A percentile compares a stretch with the other conserved stretches of the same genome.
phyloP scores from a whole-genome alignment of 2,797 vertebrate genomes.

The Rhinophrynus dorsalis region DNA sequence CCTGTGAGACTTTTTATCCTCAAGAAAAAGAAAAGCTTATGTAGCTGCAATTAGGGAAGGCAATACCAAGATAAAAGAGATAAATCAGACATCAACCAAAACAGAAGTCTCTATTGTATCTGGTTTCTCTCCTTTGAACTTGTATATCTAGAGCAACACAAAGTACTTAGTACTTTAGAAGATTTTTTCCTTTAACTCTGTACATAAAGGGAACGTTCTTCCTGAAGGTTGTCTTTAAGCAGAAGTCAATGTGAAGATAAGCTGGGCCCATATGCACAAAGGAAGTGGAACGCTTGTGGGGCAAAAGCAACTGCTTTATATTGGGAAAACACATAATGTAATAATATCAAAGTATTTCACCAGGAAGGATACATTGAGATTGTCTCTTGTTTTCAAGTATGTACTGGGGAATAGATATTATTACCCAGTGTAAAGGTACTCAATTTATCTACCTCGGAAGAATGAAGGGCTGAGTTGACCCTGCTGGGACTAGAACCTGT shows the following conservation, averaged over 20 bases:
- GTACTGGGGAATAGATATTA: too few species aligned
- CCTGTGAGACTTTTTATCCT: constrained; percentile 32
- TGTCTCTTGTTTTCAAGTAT: too few species aligned
- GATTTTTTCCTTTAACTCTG: constrained; percentile 36
- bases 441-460: too few species aligned
- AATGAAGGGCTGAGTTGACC: too few species aligned
- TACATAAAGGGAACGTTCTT: constrained; percentile 28
- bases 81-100: constrained; percentile 49
- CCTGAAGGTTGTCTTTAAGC: constrained; percentile 39
- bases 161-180: constrained; percentile 36
- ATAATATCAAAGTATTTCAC: too few species aligned
- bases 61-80: constrained; percentile 41
- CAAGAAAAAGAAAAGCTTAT: constrained; percentile 22
- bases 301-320: too few species aligned
- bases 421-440: too few species aligned
- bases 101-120: constrained; percentile 48
- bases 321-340: too few species aligned
- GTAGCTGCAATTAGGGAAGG: constrained; percentile 42
- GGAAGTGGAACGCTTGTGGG: too few species aligned
- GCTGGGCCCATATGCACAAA: too few species aligned
- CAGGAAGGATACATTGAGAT: too few species aligned
- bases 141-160: constrained; percentile 23
- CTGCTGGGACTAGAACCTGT: too few species aligned
- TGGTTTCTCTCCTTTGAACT: constrained; percentile 40
- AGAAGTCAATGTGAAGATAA: constrained; percentile 18